A percentile compares a stretch with the other conserved stretches of the same genome.
Conservation (phyloP, 2,113 vertebrate genomes). For the Scopus umbretta region DNA sequence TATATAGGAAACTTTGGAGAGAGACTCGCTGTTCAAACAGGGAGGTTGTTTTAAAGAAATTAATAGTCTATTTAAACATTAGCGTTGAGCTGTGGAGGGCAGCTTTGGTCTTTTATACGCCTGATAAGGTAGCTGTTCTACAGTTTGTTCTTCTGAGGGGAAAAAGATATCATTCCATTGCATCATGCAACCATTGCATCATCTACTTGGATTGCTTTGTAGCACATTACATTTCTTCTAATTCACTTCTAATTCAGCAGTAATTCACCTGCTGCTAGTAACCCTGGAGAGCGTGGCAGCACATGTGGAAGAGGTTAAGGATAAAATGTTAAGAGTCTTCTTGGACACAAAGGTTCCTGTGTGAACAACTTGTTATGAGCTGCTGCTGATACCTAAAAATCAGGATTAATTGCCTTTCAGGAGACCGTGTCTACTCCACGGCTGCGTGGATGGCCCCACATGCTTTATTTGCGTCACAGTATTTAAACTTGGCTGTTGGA, state of each 20-base stretch:
- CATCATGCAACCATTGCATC: background rate
- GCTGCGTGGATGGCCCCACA: background rate
- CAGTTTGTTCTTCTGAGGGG: rapidly evolving
- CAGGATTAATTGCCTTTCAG: background rate
- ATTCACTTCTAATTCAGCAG: too few relatives aligned
- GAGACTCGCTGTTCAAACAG: background rate
- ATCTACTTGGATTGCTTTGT: rapidly evolving
- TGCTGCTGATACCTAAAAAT: rapidly evolving
- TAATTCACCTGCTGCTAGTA: too few relatives aligned
- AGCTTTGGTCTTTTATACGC: background rate
- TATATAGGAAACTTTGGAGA: background rate
- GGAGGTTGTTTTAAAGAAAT: background rate
- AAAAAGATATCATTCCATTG: too few relatives aligned
- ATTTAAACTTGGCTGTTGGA: background rate
- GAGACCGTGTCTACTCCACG: background rate
- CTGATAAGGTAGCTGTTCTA: background rate
- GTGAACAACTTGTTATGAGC: background rate
- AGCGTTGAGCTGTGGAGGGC: background rate
- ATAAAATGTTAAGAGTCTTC: rapidly evolving
- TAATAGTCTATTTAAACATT: background rate
- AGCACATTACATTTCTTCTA: rapidly evolving
- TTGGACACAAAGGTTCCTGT: too few relatives aligned
- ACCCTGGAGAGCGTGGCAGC: background rate
- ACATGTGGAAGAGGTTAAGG: rapidly evolving
- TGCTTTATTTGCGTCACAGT: background rate